A percentile compares a stretch with the other conserved stretches of the same genome.
Evolutionary conservation across 2,113 vertebrate genomes (phyloP).

Genomic region (Emydocephalus ijimae): DNA sequence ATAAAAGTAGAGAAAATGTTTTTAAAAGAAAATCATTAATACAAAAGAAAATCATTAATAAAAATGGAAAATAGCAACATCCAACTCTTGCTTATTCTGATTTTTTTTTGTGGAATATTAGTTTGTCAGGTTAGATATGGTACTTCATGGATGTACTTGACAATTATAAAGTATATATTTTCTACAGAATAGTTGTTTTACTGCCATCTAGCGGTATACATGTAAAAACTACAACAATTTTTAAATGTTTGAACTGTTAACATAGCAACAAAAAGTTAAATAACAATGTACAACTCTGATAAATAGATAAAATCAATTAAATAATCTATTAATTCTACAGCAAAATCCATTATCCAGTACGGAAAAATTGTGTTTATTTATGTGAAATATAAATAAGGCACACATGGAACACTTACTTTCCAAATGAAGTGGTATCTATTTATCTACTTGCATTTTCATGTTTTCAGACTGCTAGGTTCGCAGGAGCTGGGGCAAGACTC

Average conservation of each 20-base stretch:
- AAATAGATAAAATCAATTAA: neutral
- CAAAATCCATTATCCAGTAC: neutral
- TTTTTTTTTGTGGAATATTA: neutral
- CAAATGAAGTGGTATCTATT: neutral
- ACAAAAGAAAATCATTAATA: conserved; percentile 3
- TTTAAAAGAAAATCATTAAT: neutral
- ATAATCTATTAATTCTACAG: neutral
- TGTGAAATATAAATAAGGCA: neutral
- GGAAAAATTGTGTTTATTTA: neutral
- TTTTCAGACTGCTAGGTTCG: neutral
- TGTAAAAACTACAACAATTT: conserved; percentile 18
- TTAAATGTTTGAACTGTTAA: neutral
- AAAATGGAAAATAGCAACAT: neutral
- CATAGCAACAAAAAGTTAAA: conserved; percentile 1
- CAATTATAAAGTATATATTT: neutral
- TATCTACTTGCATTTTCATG: neutral
- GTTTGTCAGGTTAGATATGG: neutral
- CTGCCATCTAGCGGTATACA: conserved; percentile 43
- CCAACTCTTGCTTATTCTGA: neutral
- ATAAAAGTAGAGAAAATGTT: neutral
- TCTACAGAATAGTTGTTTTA: conserved; percentile 21
- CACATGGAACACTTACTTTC: neutral
- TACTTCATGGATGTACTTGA: neutral
- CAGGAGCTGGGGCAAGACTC: neutral
- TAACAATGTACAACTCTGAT: neutral